Evolutionary conservation across 2,797 vertebrate genomes (phyloP), one percentile per base, ranked within the genome.

Genomic region (Parauchenoglanis ngamensis): DNA sequence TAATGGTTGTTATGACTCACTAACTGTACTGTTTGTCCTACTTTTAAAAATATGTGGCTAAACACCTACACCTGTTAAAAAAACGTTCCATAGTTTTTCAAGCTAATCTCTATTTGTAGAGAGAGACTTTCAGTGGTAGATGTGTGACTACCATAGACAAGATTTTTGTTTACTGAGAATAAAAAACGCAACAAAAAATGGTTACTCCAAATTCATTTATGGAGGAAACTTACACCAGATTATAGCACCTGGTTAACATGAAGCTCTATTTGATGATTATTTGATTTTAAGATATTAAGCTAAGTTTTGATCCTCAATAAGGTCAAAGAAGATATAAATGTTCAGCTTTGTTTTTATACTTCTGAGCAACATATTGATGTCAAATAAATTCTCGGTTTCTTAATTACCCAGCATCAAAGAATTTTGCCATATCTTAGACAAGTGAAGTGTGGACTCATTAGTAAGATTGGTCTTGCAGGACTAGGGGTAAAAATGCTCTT

Each of bases 1-100:
- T 28, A n/a, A 65, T 52, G 49, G 35, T 68, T 40, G n/a, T 40
- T 88, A 88, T 85, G 83, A 85, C 83, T 85, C 87, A 84, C 70
- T 49, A 28, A 49, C 81, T 31, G 21, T 59, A 59, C 21, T 78
- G 52, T 11, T 65, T 83, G 63, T 21, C 75, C 87, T 87, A 85
- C 83, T 85, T 79, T 78, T 70, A 49, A 57, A 78, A 44, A 52
- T 65, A 23, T 73, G 54, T 83, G 44, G 46, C 46, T 52, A 68
- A 70, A 77, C 75, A 77, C n/a, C n/a, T 31, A 56, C 17, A 19
- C n/a, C 15, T 31, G 23, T 56, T 28, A 25, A 75, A 49, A 10
- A 46, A 75, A 75, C 13, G n/a, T 54, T 77, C 49, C 15, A 54
- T 54, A 15, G 12, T 75, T 75, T 49, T 44, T 75, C 10, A 75